Evolutionary conservation across 2,888 invertebrate species (phyloP), one percentile per base, ranked within the genome.

Genomic region (Eumerus sabulonum): DNA sequence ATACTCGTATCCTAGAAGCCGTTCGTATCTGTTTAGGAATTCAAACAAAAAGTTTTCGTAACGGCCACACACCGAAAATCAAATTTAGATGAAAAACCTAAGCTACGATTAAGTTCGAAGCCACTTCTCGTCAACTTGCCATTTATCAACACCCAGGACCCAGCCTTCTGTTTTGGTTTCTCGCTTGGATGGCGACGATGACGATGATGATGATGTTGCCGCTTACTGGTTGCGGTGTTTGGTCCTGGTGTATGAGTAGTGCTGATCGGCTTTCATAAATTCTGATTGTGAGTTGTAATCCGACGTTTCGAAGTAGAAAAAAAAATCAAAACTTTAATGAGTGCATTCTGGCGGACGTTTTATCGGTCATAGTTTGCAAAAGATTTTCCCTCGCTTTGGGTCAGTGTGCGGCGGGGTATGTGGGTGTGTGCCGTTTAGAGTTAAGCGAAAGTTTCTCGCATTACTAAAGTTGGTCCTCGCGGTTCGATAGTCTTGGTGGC

Each of bases 41-140:
- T 79, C 79, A 79, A 73, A 79, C 79, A 79, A 74, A 79, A 79
- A 79, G 63, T 79, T 79, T 77, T 48, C 50, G 74, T 68, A 74
- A 74, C 38, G 9, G 5, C 13, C 13, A 16, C 48, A 14, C 35
- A 38, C 5, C 35, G 12, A 9, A 62, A 63, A 57, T 56, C 57
- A 60, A 64, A 73, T 77, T 62, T 66, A 77, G 66, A 77, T 72
- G 67, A 64, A 79, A 64, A 74, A 73, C 59, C 57, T 53, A 63
- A 73, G 73, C 67, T 68, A 70, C 77, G 67, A 67, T 77, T 68
- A 77, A 77, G 77, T 77, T 73, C 54, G 56, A 63, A 70, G 68
- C 68, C 63, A 68, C 70, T 59, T 64, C 77, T 79, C 79, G 74
- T 74, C 74, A 74, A 79, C 68, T 64, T 74, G 74, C 64, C 74